Conservation (phyloP, 2,888 invertebrate genomes). For the Megaustenia siamemsis region DNA sequence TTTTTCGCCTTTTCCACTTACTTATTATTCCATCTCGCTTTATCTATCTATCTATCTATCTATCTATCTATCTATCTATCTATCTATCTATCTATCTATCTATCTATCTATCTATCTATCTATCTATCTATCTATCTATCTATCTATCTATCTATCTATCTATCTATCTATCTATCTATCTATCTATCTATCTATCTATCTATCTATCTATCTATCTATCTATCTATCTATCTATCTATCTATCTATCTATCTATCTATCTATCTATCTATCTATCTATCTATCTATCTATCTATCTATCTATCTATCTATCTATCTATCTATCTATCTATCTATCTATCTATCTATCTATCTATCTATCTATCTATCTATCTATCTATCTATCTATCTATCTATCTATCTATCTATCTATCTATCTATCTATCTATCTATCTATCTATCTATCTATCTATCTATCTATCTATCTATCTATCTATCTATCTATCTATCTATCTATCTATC, state of each 20-base stretch:
- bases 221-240: slow-evolving; percentile 8
- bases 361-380: not conserved
- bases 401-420: slow-evolving; percentile 7
- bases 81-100: slow-evolving; percentile 9
- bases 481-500: slow-evolving; percentile 18
- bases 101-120: slow-evolving; percentile 12
- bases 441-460: slow-evolving; percentile 9
- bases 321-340: not conserved
- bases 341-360: too few relatives aligned
- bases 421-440: slow-evolving; percentile 9
- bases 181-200: slow-evolving; percentile 22
- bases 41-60: not conserved
- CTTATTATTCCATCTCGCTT: too few relatives aligned
- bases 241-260: not conserved
- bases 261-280: not conserved
- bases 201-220: slow-evolving; percentile 22
- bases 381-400: slow-evolving; percentile 9
- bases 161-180: slow-evolving; percentile 22
- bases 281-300: not conserved
- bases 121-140: slow-evolving; percentile 22
- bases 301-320: slow-evolving; percentile 6
- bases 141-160: slow-evolving; percentile 22
- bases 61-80: slow-evolving; percentile 9
- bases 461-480: slow-evolving; percentile 13
- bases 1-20: too few relatives aligned